Evolutionary conservation across 2,888 invertebrate genomes (phyloP).

Genomic region (Amphimallon solstitiale): DNA sequence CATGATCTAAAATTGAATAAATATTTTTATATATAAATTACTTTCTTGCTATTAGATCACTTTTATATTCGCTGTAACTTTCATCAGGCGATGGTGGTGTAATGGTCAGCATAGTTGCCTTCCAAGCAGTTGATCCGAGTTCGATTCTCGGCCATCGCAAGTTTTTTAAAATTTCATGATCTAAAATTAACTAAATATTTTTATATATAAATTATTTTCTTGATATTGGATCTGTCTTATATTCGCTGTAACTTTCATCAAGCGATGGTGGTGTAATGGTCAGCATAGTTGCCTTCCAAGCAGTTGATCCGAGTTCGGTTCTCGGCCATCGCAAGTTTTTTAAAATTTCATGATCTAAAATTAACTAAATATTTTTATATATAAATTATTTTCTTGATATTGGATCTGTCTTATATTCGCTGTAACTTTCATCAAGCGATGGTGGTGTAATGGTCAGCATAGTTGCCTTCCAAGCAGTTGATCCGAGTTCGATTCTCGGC

Average conservation of each 20-base stretch:
- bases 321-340: constrained; percentile 61
- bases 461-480: constrained; percentile 65
- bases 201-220: too few relatives aligned
- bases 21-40: too few relatives aligned
- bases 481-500: constrained; percentile 65
- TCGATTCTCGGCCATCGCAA: constrained; percentile 64
- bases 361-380: too few relatives aligned
- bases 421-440: constrained; percentile 50
- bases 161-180: neutral
- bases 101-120: constrained; percentile 65
- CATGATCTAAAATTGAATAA: too few relatives aligned
- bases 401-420: neutral
- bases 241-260: too few relatives aligned
- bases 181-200: too few relatives aligned
- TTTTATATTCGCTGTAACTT: too few relatives aligned
- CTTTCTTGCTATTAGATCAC: too few relatives aligned
- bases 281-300: constrained; percentile 65
- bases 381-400: too few relatives aligned
- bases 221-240: too few relatives aligned
- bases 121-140: constrained; percentile 65
- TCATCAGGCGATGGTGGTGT: constrained; percentile 61
- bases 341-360: too few relatives aligned
- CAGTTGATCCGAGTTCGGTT: constrained; percentile 65
- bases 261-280: constrained; percentile 65
- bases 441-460: constrained; percentile 65